Conservation (phyloP, 2,797 vertebrate species). For the Nyctalus aviator region DNA sequence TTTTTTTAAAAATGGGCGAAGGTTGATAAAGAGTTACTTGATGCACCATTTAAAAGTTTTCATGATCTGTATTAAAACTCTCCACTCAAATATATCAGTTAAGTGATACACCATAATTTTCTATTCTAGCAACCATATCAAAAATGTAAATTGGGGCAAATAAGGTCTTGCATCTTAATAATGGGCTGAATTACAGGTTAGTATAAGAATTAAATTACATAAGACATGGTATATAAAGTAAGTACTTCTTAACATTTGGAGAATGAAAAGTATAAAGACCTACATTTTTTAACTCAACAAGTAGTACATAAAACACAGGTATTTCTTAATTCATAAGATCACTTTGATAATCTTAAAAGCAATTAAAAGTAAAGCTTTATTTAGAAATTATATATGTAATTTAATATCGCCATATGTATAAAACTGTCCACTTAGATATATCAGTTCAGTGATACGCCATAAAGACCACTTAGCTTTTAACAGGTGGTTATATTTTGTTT, state of each 20-base stretch:
- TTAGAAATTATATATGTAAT: neutral
- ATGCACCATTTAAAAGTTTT: neutral
- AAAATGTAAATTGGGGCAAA: constrained; percentile 12
- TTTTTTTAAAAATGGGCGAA: neutral
- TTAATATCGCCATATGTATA: neutral
- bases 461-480: neutral
- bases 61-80: neutral
- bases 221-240: neutral
- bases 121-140: neutral
- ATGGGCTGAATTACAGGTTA: neutral
- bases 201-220: constrained; percentile 30
- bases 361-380: constrained; percentile 12
- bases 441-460: too few species aligned
- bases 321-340: neutral
- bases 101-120: neutral
- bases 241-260: neutral
- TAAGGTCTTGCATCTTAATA: constrained; percentile 14
- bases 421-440: too few species aligned
- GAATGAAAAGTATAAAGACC: constrained; percentile 22
- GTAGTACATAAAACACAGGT: neutral
- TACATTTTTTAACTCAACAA: neutral
- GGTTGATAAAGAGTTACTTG: constrained; percentile 11
- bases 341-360: neutral
- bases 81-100: constrained; percentile 1
- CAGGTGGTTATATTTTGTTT: constrained; percentile 5